Conservation (phyloP, 2,113 vertebrate species). For the Nycticorax nycticorax region DNA sequence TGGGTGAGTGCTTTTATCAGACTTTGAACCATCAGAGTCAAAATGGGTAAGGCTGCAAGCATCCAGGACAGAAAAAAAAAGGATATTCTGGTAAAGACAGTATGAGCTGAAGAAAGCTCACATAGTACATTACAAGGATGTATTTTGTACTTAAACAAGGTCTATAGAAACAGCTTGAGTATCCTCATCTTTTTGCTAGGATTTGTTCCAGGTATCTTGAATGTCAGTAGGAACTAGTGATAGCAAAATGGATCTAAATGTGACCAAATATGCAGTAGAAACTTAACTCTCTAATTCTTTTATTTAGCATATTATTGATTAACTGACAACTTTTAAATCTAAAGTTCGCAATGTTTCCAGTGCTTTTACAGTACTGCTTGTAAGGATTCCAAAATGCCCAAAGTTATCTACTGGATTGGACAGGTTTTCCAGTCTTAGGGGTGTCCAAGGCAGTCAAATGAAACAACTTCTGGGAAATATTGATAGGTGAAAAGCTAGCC, state of each 20-base stretch:
- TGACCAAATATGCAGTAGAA: background rate
- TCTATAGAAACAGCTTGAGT: background rate
- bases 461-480: background rate
- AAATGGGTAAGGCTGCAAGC: background rate
- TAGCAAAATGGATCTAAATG: background rate
- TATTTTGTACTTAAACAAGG: background rate
- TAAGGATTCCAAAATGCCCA: background rate
- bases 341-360: background rate
- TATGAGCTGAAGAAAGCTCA: background rate
- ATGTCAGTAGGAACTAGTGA: background rate
- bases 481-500: background rate
- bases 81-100: background rate
- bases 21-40: background rate
- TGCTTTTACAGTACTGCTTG: background rate
- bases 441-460: background rate
- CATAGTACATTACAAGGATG: rapidly evolving
- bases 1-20: background rate
- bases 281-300: background rate
- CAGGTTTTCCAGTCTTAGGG: background rate
- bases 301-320: background rate
- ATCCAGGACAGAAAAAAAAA: background rate
- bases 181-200: background rate
- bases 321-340: background rate
- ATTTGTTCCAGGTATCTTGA: background rate
- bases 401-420: background rate